Conservation (phyloP, 2,113 vertebrate species). For the Nansenia antarctica region DNA sequence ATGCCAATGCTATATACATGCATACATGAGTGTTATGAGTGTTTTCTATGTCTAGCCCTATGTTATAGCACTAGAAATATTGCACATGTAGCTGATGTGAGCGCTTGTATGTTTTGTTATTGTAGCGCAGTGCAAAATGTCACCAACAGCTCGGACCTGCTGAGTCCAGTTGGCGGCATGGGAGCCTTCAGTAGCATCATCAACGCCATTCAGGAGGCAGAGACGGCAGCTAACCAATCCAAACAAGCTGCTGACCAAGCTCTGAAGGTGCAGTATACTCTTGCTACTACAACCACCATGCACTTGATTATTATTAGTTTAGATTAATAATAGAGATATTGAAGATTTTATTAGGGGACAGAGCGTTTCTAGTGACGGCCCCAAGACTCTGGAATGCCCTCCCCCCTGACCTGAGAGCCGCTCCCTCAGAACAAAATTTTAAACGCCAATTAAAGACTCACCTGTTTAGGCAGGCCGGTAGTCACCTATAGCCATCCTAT, state of each 20-base stretch:
- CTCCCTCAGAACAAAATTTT: too few relatives aligned
- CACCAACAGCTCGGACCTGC: constrained; percentile 66
- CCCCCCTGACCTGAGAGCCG: too few relatives aligned
- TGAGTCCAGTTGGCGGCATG: constrained; percentile 66
- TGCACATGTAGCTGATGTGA: background rate
- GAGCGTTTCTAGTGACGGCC: too few relatives aligned
- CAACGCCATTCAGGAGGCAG: constrained; percentile 71
- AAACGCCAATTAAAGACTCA: too few relatives aligned
- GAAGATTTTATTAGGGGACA: background rate
- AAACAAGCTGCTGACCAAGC: constrained; percentile 71
- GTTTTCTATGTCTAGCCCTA: too few relatives aligned
- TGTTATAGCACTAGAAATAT: background rate
- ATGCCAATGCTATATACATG: too few relatives aligned
- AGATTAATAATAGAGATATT: background rate
- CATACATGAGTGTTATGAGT: too few relatives aligned
- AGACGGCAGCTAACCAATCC: constrained; percentile 77
- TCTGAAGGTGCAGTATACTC: constrained; percentile 65
- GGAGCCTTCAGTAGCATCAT: constrained; percentile 73
- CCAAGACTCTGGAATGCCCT: too few relatives aligned
- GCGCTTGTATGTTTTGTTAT: constrained; percentile 4
- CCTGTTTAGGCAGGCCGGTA: too few relatives aligned
- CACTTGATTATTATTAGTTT: too few relatives aligned
- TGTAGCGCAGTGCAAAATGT: constrained; percentile 74
- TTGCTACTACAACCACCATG: background rate
- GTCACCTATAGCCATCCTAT: too few relatives aligned